These are phyloP conservation scores for Phocoena phocoena DNA, from an alignment of 2,113 vertebrate species.

Conservation along the genomic window DNA sequence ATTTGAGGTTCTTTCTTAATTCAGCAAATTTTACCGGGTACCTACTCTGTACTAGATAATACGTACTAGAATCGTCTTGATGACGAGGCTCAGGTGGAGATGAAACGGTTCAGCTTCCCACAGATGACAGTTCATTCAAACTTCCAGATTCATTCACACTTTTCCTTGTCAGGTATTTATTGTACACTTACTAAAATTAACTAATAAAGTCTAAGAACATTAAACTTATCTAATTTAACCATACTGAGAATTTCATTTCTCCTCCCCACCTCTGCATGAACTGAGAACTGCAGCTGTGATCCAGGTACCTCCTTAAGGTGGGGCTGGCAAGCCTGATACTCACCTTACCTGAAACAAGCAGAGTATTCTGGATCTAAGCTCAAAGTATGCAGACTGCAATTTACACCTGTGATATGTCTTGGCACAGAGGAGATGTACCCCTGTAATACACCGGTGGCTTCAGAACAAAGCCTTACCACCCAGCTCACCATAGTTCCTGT, in stretches of 20 bases:
- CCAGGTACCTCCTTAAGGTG: neutral
- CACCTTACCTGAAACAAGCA: neutral
- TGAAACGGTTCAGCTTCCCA: neutral
- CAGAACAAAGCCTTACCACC: neutral
- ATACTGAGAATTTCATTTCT: neutral
- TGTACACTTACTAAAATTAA: neutral
- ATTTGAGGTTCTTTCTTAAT: neutral
- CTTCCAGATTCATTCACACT: neutral
- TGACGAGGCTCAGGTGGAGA: neutral
- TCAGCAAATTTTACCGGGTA: neutral
- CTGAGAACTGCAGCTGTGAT: neutral
- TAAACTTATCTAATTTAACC: neutral
- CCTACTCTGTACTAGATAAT: neutral
- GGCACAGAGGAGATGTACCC: neutral
- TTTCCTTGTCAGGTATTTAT: neutral
- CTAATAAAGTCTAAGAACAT: neutral
- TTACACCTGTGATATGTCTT: neutral
- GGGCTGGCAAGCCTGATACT: neutral
- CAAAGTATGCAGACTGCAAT: neutral
- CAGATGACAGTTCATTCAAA: neutral
- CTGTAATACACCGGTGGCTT: neutral
- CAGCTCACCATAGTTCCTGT: neutral
- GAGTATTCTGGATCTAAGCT: neutral
- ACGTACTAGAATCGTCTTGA: neutral
- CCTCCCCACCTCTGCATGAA: neutral